Evolutionary conservation across 2,888 invertebrate genomes (phyloP).

Genomic region (Dascillus cervinus): DNA sequence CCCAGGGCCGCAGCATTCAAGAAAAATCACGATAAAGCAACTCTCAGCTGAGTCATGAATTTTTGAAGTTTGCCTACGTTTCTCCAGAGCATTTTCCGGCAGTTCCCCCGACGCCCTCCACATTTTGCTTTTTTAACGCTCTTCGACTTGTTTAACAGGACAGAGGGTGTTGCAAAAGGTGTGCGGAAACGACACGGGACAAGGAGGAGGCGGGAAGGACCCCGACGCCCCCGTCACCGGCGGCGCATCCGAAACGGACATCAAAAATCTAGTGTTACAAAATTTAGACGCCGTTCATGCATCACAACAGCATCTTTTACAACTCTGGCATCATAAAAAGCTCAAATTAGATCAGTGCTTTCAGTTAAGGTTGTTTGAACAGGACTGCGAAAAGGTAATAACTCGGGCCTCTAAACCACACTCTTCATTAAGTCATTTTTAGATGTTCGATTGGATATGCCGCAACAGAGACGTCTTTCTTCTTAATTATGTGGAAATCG

Average conservation of each 20-base stretch:
- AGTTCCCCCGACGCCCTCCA: no score
- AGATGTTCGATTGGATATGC: conserved; percentile 98
- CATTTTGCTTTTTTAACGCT: no score
- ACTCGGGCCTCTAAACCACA: no score
- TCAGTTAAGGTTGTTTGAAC: conserved; percentile 90
- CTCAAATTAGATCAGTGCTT: conserved; percentile 93
- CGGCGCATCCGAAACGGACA: conserved; percentile 51
- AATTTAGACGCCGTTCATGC: conserved; percentile 82
- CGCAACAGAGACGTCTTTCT: conserved; percentile 93
- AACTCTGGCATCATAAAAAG: conserved; percentile 92
- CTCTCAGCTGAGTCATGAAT: no score
- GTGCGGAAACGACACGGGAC: conserved; percentile 45
- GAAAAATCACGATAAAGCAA: no score
- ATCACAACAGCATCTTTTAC: conserved; percentile 84
- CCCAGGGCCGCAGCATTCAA: no score
- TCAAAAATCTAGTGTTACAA: conserved; percentile 65
- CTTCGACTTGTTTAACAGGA: no score
- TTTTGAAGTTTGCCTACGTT: no score
- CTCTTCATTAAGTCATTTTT: conserved; percentile 30
- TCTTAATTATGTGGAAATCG: conserved; percentile 93
- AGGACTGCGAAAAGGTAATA: conserved; percentile 93
- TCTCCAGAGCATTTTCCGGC: no score
- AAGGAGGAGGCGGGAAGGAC: conserved; percentile 49
- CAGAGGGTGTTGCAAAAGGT: conserved; percentile 62
- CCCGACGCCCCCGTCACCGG: conserved; percentile 68